Conservation (phyloP, 2,888 invertebrate species). For the Frankliniella fusca region DNA sequence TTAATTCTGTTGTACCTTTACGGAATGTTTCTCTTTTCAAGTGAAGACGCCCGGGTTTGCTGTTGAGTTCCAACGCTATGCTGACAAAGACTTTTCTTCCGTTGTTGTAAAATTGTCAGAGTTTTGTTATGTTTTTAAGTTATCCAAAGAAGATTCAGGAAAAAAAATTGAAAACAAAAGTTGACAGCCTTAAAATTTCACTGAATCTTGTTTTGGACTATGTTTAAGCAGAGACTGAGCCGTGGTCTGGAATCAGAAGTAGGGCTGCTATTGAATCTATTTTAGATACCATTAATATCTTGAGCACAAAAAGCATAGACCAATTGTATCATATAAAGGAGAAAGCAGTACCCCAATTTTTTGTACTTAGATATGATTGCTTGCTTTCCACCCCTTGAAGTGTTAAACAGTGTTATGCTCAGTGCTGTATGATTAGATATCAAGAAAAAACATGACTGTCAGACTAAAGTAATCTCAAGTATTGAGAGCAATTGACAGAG, state of each 20-base stretch:
- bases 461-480: no score
- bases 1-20: not conserved
- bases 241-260: slow-evolving; percentile 3
- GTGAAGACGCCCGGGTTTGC: not conserved
- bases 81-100: not conserved
- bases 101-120: not conserved
- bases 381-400: no score
- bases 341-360: no score
- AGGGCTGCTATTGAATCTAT: slow-evolving; percentile 12
- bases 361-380: no score
- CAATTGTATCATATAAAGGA: not conserved
- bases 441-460: no score
- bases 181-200: not conserved
- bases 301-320: slow-evolving; percentile 19
- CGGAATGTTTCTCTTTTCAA: not conserved
- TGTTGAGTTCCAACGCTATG: not conserved
- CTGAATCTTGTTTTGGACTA: slow-evolving; percentile 1
- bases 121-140: not conserved
- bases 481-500: no score
- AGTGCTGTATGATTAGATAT: no score
- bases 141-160: not conserved
- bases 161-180: slow-evolving; percentile 6
- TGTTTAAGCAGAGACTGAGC: slow-evolving; percentile 15
- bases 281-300: not conserved
- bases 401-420: no score